Conservation (phyloP, 2,797 vertebrate species). For the Petrocephalus sullivani region DNA sequence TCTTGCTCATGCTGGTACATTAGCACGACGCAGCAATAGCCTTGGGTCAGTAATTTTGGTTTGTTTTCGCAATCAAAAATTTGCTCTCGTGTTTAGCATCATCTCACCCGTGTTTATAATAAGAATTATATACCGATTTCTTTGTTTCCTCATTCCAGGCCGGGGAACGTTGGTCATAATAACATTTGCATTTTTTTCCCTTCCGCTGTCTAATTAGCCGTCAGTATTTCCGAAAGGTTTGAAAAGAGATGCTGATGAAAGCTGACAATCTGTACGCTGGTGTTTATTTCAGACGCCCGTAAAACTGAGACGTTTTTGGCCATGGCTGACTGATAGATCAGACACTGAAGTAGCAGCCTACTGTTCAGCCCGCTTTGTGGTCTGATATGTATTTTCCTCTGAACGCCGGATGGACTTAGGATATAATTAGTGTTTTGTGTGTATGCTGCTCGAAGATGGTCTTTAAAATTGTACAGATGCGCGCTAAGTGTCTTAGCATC, state of each 20-base stretch:
- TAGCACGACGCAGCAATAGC: neutral
- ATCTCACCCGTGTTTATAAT: neutral
- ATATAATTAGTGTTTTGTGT: neutral
- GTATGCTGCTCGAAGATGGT: neutral
- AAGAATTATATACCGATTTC: neutral
- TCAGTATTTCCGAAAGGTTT: neutral
- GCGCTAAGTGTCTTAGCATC: neutral
- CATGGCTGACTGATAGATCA: neutral
- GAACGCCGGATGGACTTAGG: neutral
- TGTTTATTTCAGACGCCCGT: neutral
- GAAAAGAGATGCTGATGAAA: neutral
- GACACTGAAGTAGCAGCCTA: neutral
- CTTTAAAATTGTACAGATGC: neutral
- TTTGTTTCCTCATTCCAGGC: neutral
- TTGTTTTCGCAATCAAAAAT: constrained; percentile 4
- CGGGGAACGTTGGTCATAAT: neutral
- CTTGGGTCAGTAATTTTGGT: neutral
- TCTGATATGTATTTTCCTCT: neutral
- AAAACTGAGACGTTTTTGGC: neutral
- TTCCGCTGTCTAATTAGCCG: neutral
- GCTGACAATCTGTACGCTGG: neutral
- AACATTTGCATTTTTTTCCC: neutral
- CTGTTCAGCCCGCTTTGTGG: too few species aligned
- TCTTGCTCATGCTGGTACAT: neutral
- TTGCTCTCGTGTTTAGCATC: neutral